Conservation (phyloP, 2,113 vertebrate genomes). For the Leptodactylus fuscus region DNA sequence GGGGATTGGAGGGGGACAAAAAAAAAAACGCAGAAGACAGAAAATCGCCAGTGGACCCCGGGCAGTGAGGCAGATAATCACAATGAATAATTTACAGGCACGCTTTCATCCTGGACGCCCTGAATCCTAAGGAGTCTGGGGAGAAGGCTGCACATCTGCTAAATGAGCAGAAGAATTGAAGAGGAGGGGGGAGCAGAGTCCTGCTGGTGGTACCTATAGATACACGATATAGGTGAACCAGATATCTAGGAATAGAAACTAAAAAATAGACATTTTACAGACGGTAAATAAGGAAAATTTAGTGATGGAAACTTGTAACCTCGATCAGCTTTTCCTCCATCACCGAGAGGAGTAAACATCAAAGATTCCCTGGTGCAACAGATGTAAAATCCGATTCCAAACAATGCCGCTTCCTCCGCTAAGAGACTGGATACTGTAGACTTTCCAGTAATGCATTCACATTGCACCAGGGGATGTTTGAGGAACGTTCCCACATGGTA, state of each 20-base stretch:
- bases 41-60: constrained; percentile 62
- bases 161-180: constrained; percentile 67
- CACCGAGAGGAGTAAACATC: neutral
- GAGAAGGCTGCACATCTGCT: constrained; percentile 80
- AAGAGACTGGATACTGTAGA: neutral
- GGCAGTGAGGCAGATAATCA: constrained; percentile 71
- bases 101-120: constrained; percentile 70
- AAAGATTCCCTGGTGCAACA: constrained; percentile 38
- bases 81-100: constrained; percentile 80
- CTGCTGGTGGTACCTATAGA: neutral
- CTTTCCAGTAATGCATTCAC: constrained; percentile 30
- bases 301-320: neutral
- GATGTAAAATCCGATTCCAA: neutral
- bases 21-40: neutral
- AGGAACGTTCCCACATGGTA: neutral
- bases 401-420: neutral
- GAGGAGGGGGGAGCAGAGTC: constrained; percentile 53
- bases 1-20: neutral
- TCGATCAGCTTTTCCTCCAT: neutral
- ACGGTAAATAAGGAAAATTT: neutral
- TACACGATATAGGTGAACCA: too few species aligned
- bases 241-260: too few species aligned
- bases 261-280: too few species aligned
- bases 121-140: constrained; percentile 80
- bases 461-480: constrained; percentile 19